These are phyloP conservation scores for Semotilus atromaculatus DNA, from an alignment of 2,797 vertebrate species.

Conservation along the genomic window DNA sequence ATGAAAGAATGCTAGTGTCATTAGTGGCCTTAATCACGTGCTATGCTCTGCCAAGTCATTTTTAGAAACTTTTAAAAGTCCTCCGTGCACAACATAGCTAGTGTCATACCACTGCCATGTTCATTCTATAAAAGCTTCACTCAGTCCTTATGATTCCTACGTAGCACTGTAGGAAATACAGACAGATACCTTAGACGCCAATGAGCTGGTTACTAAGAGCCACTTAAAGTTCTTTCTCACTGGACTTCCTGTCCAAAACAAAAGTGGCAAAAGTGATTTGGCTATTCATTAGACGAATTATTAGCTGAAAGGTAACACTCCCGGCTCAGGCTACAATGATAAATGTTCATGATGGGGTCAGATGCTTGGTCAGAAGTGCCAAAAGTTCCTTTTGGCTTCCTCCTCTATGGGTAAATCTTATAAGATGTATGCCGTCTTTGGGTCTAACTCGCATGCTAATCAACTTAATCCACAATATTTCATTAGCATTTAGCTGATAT, in stretches of 20 bases:
- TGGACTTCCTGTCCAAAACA: slow-evolving; percentile 21
- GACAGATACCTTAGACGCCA: slow-evolving; percentile 35
- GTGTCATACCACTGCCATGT: slow-evolving; percentile 29
- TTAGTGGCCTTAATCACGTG: background rate
- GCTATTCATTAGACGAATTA: slow-evolving; percentile 46
- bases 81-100: background rate
- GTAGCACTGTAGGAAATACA: background rate
- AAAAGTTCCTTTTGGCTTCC: background rate
- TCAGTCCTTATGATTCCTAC: slow-evolving; percentile 16
- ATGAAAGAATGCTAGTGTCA: slow-evolving; percentile 1
- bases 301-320: slow-evolving; percentile 32
- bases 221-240: slow-evolving; percentile 5
- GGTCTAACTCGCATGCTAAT: background rate
- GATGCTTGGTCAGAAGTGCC: slow-evolving; percentile 6
- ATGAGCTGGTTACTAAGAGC: background rate
- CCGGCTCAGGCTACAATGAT: slow-evolving; percentile 25
- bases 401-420: background rate
- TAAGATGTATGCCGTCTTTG: background rate
- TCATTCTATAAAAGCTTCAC: slow-evolving; percentile 45
- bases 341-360: too few relatives aligned
- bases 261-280: slow-evolving; percentile 16
- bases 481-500: slow-evolving; percentile 2
- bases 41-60: slow-evolving; percentile 7
- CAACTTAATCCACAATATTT: background rate
- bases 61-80: slow-evolving; percentile 37